Base-by-base conservation (phyloP, 2,888 invertebrate species). In the Mesoligia furuncula region DNA sequence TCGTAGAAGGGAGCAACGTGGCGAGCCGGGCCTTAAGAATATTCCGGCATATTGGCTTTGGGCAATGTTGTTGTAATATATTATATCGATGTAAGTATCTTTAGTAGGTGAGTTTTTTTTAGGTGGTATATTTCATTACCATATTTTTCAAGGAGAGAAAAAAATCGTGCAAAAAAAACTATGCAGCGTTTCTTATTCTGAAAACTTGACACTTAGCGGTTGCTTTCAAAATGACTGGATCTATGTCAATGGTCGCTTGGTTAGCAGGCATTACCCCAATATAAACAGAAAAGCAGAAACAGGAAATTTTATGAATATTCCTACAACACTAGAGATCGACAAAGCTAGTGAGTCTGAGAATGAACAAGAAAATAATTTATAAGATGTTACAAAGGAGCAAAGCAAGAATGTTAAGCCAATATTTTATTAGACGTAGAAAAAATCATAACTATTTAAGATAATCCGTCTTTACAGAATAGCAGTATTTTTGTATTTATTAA, bases 1-100 rank as follows among this genome's bases (percentile, higher is more conserved):
- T 95, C 94, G 91, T 94, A 88, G 87, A 86, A 87, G 87, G 88
- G 90, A 87, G 86, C 87, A 76, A 83, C 86, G 80, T 87, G 79
- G 84, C 86, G 73, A 76, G 81, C 81, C 85, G 78, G 86, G 80
- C 81, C 90, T 89, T 90, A 91, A 90, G 90, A 91, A 90, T 88
- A 87, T 88, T 83, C 81, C 75, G 72, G 74, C 81, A 88, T 90
- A 90, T 90, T 91, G 89, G 90, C 90, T 86, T 88, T 83, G 84
- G 88, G 86, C 84, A 81, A 87, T 82, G 73, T 82, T 71, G 71
- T 69, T 84, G 83, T 85, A 80, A 78, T 81, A 81, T 85, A 82
- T 80, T 71, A 79, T 75, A 83, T 79, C 45, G 75, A 79, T 75
- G 73, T 85, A 62, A 64, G 24, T 62, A 31, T 39, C 42, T 70